These are phyloP conservation scores for Lasioglossum villosulum DNA, from an alignment of 2,888 invertebrate genomes.

Conservation along the genomic window DNA sequence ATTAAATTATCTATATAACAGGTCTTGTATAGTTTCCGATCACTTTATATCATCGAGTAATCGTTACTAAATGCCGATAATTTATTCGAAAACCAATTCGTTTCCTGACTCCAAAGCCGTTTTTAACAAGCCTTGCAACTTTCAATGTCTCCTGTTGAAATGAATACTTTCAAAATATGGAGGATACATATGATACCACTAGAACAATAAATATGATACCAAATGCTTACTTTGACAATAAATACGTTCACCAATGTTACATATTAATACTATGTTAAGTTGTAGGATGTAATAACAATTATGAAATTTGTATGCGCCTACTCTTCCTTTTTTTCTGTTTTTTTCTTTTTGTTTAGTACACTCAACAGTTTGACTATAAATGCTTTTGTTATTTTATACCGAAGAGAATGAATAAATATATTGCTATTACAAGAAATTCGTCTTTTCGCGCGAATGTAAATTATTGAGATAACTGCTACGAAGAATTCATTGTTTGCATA, in stretches of 20 bases:
- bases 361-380: conserved; percentile 28
- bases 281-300: conserved; percentile 36
- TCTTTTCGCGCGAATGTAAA: conserved; percentile 18
- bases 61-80: conserved; percentile 45
- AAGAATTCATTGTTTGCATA: conserved; percentile 11
- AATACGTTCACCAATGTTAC: conserved; percentile 27
- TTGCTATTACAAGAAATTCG: conserved; percentile 35
- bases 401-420: conserved; percentile 50
- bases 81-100: conserved; percentile 45
- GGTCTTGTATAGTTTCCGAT: background rate
- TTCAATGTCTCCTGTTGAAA: conserved; percentile 62
- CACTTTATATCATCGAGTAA: conserved; percentile 28
- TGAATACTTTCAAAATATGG: conserved; percentile 46
- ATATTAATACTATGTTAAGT: conserved; percentile 21
- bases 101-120: conserved; percentile 57
- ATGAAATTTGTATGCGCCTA: conserved; percentile 17
- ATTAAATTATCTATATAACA: background rate
- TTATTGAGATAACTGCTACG: conserved; percentile 23
- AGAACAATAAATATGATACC: conserved; percentile 38
- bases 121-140: conserved; percentile 55
- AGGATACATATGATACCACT: conserved; percentile 15
- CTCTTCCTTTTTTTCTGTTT: background rate
- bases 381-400: conserved; percentile 33
- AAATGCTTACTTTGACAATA: conserved; percentile 51
- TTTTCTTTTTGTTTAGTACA: conserved; percentile 10